Evolutionary conservation across 2,888 invertebrate genomes (phyloP).

Genomic region (Calameuta filiformis): DNA sequence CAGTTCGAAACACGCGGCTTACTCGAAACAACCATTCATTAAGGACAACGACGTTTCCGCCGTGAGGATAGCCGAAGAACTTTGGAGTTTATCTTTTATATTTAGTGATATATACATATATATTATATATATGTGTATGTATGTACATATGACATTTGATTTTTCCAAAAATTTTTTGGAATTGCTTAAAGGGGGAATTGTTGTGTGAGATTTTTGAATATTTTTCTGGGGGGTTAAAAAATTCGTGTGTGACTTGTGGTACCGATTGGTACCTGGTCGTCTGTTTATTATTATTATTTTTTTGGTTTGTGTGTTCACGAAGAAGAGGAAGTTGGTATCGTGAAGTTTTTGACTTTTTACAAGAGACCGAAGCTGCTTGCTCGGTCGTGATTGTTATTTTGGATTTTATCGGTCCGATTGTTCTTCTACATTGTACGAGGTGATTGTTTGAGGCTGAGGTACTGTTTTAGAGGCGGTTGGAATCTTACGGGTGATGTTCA

Average conservation of each 20-base stretch:
- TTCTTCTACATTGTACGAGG: background rate
- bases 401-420: background rate
- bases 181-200: background rate
- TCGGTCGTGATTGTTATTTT: background rate
- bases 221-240: background rate
- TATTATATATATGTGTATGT: background rate
- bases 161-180: background rate
- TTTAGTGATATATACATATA: background rate
- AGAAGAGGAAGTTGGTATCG: background rate
- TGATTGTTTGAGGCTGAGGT: background rate
- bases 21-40: constrained; percentile 60
- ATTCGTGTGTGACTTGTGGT: background rate
- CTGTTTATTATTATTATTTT: background rate
- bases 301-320: background rate
- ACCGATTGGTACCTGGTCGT: background rate
- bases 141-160: background rate
- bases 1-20: constrained; percentile 65
- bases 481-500: background rate
- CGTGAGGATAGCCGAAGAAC: constrained; percentile 11
- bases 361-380: background rate
- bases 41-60: constrained; percentile 44
- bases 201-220: background rate
- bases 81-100: background rate
- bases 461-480: background rate
- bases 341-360: background rate